Evolutionary conservation across 2,113 vertebrate species (phyloP).

Genomic region (Callochromis pleurospilus): DNA sequence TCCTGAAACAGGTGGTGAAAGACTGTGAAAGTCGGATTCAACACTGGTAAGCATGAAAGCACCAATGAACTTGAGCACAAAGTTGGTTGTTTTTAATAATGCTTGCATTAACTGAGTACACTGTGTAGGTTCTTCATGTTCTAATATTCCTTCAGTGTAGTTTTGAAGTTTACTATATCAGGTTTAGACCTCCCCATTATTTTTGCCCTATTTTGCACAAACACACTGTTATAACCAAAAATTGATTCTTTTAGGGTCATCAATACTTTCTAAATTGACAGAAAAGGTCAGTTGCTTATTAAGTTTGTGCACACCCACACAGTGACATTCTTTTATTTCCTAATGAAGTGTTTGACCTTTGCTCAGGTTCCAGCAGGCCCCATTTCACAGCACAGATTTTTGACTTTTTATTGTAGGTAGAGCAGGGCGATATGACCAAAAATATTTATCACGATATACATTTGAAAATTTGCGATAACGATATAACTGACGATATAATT

Average conservation of each 20-base stretch:
- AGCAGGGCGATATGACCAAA: no score
- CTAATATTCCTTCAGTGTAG: background rate
- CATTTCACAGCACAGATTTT: background rate
- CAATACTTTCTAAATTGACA: background rate
- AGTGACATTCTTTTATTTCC: background rate
- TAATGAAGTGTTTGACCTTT: background rate
- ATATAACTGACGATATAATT: no score
- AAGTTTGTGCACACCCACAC: background rate
- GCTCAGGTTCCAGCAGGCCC: background rate
- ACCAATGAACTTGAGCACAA: background rate
- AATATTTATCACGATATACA: no score
- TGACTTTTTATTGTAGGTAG: background rate
- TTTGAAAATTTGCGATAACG: no score
- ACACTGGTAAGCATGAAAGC: constrained; percentile 83
- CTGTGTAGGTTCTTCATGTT: accelerated
- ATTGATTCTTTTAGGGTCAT: background rate
- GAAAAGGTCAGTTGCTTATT: background rate
- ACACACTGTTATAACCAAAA: accelerated
- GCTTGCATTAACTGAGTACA: background rate
- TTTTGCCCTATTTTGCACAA: background rate
- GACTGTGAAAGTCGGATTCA: constrained; percentile 88
- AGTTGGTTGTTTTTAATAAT: background rate
- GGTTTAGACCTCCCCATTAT: accelerated
- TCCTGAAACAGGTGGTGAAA: constrained; percentile 93
- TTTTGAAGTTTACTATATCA: background rate